Evolutionary conservation across 2,888 invertebrate species (phyloP), one percentile per base, ranked within the genome.

Genomic region (Unio delphinus): DNA sequence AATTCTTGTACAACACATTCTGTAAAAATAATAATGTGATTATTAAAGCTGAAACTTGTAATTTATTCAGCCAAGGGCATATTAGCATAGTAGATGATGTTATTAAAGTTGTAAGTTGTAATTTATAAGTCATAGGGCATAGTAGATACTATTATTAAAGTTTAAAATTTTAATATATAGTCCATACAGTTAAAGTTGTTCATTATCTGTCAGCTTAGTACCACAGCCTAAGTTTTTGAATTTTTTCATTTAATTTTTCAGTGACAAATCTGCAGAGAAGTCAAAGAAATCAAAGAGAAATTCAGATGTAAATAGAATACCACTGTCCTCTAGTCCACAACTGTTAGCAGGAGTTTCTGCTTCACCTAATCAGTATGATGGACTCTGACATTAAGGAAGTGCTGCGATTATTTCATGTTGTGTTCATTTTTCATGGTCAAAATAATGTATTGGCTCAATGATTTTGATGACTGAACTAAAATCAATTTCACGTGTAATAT

Each of bases 241-340:
- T 59, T 55, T 26, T 30, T 56, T 20, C 17, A 54, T 54, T 18
- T 17, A 68, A 59, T 65, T 30, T 73, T 78, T 55, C 69, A 82
- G 82, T 78, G 82, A 80, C 67, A 80, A 75, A 63, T 57, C 68
- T 26, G 54, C 74, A 45, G 82, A 78, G 28, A 78, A 76, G 56
- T 76, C 78, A 67, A 72, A 66, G 65, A 78, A 73, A 30, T 72
- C 73, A 67, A 80, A 78, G 71, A 79, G 75, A 65, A 79, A 75
- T 54, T 56, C 68, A 11, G 73, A 77, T 20, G 71, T 68, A 20
- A 66, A 69, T n/a, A 66, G 70, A 28, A 67, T 72, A 55, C 74
- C 75, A 26, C 54, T 77, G 23, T 77, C 77, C 54, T 75, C 77
- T 30, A 77, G 77, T 65, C 77, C 77, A 54, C 59, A 64, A 56